Evolutionary conservation across 2,888 invertebrate species (phyloP), one percentile per base, ranked within the genome.

Genomic region (Catotricha subobsoleta): DNA sequence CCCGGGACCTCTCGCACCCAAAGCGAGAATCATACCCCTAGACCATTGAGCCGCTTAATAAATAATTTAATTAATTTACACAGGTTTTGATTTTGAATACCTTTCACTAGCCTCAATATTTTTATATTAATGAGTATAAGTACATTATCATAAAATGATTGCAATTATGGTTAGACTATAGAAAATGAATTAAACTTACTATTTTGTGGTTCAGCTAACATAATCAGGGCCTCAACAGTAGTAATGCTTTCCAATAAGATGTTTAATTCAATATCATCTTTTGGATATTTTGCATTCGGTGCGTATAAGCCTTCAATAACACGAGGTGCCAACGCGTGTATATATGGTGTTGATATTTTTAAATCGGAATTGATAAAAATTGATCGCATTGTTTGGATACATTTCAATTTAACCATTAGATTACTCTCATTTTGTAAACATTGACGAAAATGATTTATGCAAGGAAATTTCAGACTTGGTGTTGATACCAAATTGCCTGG

Each of bases 371-470:
- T 79, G 33, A 73, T 66, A 56, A 87, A 84, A 43, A 90, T 72
- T 1, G 81, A 78, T 50, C 72, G 71, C 39, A 87, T 64, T 2
- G 81, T 78, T 61, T 83, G 81, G 30, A 87, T 71, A 54, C 83
- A 81, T 56, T 82, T 81, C 42, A 82, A 60, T 53, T 75, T 74
- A 0, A 86, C 74, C 72, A 67, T 61, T 45, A 69, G 62, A 56
- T 75, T 72, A 1, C n/a, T 23, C 31, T 71, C 67, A 44, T 71
- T 74, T 52, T 76, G 76, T 40, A 86, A 67, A 51, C 87, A 83
- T 54, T 86, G 83, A 28, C 84, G 70, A 63, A 91, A 91, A 56
- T 91, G 81, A 66, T 91, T 87, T 52, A 94, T 83, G 56, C 88
- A 88, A 1, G 90, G 88, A 60, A 84, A 87, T 58, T 87, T 82